phyloP scores from a whole-genome alignment of 2,888 invertebrate genomes.

The Agrotis segetum region DNA sequence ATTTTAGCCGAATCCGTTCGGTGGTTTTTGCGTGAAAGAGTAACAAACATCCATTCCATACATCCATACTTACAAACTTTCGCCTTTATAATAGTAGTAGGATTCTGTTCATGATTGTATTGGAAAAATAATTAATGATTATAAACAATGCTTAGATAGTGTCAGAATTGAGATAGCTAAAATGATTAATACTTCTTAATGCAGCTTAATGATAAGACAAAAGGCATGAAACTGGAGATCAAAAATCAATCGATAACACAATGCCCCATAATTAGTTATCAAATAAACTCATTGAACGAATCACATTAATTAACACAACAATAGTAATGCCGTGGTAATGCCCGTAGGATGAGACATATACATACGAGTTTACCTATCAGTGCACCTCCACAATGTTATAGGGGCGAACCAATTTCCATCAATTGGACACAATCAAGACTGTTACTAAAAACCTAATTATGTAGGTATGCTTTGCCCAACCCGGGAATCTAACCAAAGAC shows the following conservation, averaged over 20 bases:
- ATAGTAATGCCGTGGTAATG: no score
- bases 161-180: conserved; percentile 3
- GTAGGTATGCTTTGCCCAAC: neutral
- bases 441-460: neutral
- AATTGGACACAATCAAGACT: neutral
- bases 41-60: no score
- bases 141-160: conserved; percentile 17
- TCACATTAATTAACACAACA: conserved; percentile 9
- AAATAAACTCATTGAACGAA: conserved; percentile 26
- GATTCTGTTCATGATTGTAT: conserved; percentile 11
- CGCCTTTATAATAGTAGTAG: no score
- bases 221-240: neutral
- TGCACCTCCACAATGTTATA: neutral
- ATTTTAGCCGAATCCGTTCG: no score
- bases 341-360: neutral
- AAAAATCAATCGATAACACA: conserved; percentile 5
- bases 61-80: no score
- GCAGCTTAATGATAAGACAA: neutral
- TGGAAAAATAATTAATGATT: conserved; percentile 6
- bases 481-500: no score
- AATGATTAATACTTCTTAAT: conserved; percentile 1
- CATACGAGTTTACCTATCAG: neutral
- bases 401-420: neutral
- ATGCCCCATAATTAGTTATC: conserved; percentile 19
- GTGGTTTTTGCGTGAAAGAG: no score